Conservation (phyloP, 2,888 invertebrate species). For the Ectemnius cavifrons region DNA sequence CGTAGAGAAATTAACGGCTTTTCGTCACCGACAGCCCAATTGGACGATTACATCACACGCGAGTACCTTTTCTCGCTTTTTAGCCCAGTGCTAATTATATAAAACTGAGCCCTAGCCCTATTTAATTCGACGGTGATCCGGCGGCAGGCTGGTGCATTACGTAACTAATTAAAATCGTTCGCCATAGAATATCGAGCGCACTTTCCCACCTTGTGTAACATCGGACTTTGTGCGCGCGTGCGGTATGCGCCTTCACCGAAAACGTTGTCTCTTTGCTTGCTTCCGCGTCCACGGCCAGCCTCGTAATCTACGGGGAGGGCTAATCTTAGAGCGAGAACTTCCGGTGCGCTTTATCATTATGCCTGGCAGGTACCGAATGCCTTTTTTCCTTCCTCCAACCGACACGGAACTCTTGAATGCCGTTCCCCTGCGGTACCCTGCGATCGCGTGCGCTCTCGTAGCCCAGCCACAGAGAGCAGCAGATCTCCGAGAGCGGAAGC, state of each 20-base stretch:
- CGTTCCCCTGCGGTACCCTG: not conserved
- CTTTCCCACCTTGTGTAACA: too few relatives aligned
- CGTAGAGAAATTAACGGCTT: conserved; percentile 35
- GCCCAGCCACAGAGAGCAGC: not conserved
- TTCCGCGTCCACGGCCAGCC: not conserved
- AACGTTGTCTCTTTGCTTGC: conserved; percentile 23
- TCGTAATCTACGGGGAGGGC: conserved; percentile 21
- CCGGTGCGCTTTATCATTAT: conserved; percentile 32
- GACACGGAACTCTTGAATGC: too few relatives aligned
- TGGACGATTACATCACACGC: conserved; percentile 4
- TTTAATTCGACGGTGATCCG: not conserved
- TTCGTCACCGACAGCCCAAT: not conserved
- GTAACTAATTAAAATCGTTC: conserved; percentile 25
- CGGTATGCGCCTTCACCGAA: not conserved
- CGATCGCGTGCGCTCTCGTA: not conserved
- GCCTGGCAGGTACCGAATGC: conserved; percentile 37
- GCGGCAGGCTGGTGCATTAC: conserved; percentile 14
- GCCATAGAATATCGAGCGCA: not conserved
- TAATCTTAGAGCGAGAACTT: conserved; percentile 34
- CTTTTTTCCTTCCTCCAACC: conserved; percentile 4
- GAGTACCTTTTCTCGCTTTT: conserved; percentile 16
- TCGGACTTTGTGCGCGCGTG: too few relatives aligned
- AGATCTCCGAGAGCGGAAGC: conserved; percentile 26
- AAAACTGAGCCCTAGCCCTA: not conserved
- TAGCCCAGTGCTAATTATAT: not conserved